Conservation (phyloP, 2,113 vertebrate species). For the Corythornis cristatus region DNA sequence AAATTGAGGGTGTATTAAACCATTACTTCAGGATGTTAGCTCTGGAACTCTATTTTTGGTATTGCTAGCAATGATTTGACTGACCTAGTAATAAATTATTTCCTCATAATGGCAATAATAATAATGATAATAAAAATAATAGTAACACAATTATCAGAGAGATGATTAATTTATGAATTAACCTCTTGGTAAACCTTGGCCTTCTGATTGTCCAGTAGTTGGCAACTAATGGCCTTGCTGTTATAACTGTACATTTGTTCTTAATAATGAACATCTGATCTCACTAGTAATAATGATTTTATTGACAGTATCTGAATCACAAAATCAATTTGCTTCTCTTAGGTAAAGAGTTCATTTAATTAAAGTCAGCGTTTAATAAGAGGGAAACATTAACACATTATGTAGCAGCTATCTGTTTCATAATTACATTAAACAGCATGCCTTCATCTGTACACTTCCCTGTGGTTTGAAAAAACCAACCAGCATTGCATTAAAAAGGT, state of each 20-base stretch:
- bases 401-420: not conserved
- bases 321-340: constrained; percentile 56
- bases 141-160: not conserved
- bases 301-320: constrained; percentile 46
- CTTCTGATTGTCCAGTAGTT: constrained; percentile 19
- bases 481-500: not conserved
- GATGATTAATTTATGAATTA: not conserved
- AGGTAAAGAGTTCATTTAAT: constrained; percentile 41
- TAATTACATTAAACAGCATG: not conserved
- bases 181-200: not conserved
- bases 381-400: constrained; percentile 3
- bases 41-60: not conserved
- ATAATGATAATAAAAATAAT: not conserved
- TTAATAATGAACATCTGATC: constrained; percentile 45
- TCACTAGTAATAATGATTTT: constrained; percentile 50
- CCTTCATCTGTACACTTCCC: not conserved
- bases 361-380: constrained; percentile 50
- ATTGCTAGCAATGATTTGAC: not conserved
- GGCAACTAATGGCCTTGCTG: constrained; percentile 16
- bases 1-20: not conserved
- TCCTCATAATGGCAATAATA: not conserved
- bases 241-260: constrained; percentile 7
- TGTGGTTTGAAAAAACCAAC: not conserved
- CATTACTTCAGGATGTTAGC: not conserved
- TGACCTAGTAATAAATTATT: accelerated